These are phyloP conservation scores for Tichodroma muraria DNA, from an alignment of 2,113 vertebrate species.

Conservation along the genomic window DNA sequence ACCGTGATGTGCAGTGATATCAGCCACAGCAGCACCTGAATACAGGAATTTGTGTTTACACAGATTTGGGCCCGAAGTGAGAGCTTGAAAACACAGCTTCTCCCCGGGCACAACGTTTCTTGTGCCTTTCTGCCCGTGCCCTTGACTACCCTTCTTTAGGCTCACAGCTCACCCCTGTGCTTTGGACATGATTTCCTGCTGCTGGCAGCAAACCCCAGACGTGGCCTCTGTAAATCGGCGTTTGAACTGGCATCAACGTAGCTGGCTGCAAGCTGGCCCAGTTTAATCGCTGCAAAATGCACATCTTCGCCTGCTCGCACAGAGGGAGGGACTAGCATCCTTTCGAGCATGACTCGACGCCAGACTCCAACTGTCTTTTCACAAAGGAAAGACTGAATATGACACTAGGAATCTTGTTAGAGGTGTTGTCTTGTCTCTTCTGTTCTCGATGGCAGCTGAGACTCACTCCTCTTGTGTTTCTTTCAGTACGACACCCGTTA, in stretches of 20 bases:
- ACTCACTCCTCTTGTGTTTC: background rate
- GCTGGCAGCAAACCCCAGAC: background rate
- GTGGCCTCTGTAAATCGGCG: background rate
- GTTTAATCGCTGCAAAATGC: background rate
- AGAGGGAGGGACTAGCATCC: background rate
- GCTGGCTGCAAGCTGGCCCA: background rate
- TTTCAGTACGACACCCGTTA: background rate
- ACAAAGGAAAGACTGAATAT: background rate
- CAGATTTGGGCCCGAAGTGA: background rate
- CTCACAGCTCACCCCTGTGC: background rate
- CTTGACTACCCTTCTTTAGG: background rate
- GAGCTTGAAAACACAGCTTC: background rate
- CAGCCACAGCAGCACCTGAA: background rate
- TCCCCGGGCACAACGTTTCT: rapidly evolving
- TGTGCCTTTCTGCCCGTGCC: background rate
- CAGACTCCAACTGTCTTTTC: background rate
- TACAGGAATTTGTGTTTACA: background rate
- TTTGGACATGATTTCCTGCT: background rate
- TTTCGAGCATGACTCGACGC: background rate
- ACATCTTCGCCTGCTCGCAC: background rate
- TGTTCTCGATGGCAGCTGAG: background rate
- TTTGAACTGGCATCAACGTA: background rate
- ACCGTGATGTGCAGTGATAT: too few species aligned
- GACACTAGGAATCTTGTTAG: background rate
- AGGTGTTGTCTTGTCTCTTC: background rate